Base-by-base conservation (phyloP, 2,797 vertebrate species). In the Notolepis coatsorum region DNA sequence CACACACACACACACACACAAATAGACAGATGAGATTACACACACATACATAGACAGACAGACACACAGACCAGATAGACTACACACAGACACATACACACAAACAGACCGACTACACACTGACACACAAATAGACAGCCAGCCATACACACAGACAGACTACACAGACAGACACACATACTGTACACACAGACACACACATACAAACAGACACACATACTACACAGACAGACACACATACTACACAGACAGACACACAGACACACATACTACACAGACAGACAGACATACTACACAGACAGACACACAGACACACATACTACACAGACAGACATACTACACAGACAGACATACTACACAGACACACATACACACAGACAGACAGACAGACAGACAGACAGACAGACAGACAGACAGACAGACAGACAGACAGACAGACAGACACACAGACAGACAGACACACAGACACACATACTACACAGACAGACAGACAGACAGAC, bases 221-320 rank as follows among this genome's bases (percentile, higher is more conserved):
- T n/a, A n/a, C n/a, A n/a, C n/a, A n/a, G n/a, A n/a, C n/a, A n/a
- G n/a, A n/a, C n/a, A n/a, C n/a, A n/a, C n/a, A n/a, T n/a, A n/a
- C n/a, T n/a, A n/a, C 37, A 20, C 55, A n/a, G n/a, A 50, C 23
- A 18, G 31, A 20, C 30, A 42, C 27, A 49, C 37, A 67, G 25
- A 49, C 17, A 33, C 18, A 63, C 61, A 74, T 73, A 82, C 70
- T 38, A 60, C 75, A 73, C 37, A 20, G 45, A 48, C 38, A 46
- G 64, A 61, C 38, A 73, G 5, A 15, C 9, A 27, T 3, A 15
- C 23, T n/a, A 27, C 5, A 24, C 15, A 55, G 48, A 72, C 53
- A 47, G 21, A 50, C 51, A 43, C n/a, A n/a, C n/a, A n/a, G n/a
- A n/a, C n/a, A n/a, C n/a, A n/a, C n/a, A n/a, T n/a, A n/a, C n/a